Base-by-base conservation (phyloP, 2,797 vertebrate species). In the Cygnus olor region DNA sequence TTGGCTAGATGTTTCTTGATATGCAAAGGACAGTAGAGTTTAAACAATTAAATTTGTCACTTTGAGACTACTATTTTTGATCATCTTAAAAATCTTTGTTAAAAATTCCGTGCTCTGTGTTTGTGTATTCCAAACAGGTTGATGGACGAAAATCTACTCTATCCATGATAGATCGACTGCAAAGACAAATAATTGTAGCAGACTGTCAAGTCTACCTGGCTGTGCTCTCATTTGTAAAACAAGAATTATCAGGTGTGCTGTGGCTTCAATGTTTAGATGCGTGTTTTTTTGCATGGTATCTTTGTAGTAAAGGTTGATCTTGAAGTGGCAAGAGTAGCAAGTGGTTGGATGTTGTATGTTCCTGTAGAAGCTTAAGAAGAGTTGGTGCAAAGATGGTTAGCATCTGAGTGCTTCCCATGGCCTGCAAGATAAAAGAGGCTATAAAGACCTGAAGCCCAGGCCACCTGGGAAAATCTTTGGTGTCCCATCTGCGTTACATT, bases 141-240 rank as follows among this genome's bases (percentile, higher is more conserved):
- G 99, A 99, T 97, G 98, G 98, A 47, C 98, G 99, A 94, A 99
- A 99, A 97, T 98, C 99, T 2, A 92, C 98, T 49, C 90, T 98
- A 25, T 98, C 98, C 24, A 98, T 98, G 94, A 96, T 99, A 88
- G 99, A 99, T 90, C 98, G 99, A 61, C 98, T 99, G 20, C 99
- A 99, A 97, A 99, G 99, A 92, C 99, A 99, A 97, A 99, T 99
- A 96, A 99, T 99, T 97, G 98, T 99, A 77, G 99, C 99, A 14
- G 99, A 99, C 96, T 99, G 99, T 96, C 99, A 99, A 92, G 99
- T 99, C 93, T 99, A 99, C 95, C 98, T 99, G 65, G 99, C 99
- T 32, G 99, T 99, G 92, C 98, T 99, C 83, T 99, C 99, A 0
- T 99, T 99, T 97, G 99, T 99, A 89, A 99, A 99, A 88, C 99